Conservation (phyloP, 2,113 vertebrate species). For the Laterallus jamaicensis region DNA sequence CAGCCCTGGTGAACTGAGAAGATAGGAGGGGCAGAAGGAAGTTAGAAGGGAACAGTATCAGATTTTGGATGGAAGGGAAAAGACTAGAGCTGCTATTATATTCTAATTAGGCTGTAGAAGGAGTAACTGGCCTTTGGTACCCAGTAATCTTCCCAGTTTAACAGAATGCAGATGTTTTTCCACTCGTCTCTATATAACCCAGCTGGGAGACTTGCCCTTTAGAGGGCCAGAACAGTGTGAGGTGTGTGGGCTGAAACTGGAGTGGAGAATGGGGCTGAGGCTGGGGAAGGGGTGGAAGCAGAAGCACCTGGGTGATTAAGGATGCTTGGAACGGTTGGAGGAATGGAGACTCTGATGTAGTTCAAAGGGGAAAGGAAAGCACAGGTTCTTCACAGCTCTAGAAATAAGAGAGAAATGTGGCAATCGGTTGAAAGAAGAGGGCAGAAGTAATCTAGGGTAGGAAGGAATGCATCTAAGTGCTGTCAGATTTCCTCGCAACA, state of each 20-base stretch:
- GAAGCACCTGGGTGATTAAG: neutral
- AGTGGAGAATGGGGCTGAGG: neutral
- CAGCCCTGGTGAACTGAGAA: neutral
- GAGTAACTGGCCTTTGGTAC: neutral
- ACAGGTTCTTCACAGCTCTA: neutral
- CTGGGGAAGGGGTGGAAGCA: neutral
- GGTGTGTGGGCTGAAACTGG: neutral
- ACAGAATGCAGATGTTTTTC: neutral
- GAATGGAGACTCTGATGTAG: neutral
- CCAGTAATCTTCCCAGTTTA: neutral
- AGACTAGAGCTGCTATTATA: neutral
- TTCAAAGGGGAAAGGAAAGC: neutral
- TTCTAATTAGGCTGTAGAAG: neutral
- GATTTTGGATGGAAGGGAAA: neutral
- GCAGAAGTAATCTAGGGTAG: neutral
- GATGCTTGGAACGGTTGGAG: neutral
- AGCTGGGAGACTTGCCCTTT: neutral
- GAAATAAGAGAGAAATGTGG: neutral
- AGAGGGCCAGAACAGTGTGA: neutral
- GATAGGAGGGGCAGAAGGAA: neutral
- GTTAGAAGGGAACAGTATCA: neutral
- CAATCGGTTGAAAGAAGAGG: neutral
- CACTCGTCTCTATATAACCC: neutral
- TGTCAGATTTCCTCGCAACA: neutral
- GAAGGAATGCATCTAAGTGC: neutral